phyloP scores from a whole-genome alignment of 2,113 vertebrate genomes.

The Platichthys stellatus region DNA sequence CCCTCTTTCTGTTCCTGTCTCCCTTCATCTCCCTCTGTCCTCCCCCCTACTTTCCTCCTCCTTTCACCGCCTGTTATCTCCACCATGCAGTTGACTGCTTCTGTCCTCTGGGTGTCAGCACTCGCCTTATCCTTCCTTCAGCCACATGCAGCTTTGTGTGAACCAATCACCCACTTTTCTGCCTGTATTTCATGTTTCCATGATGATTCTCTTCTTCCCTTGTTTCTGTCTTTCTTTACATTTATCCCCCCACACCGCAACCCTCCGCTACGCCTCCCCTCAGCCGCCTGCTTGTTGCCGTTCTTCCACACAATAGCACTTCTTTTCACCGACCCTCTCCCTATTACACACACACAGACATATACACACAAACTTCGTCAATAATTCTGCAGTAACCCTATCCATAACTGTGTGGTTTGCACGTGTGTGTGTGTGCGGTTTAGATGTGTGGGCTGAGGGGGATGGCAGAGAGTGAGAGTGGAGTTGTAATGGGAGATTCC shows the following conservation, averaged over 20 bases:
- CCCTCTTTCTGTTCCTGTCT: slow-evolving; percentile 53
- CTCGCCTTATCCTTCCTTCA: slow-evolving; percentile 78
- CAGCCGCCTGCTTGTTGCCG: slow-evolving; percentile 4
- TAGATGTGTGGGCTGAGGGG: neutral
- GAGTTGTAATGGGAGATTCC: slow-evolving; percentile 68
- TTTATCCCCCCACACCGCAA: neutral
- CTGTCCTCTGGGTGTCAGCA: slow-evolving; percentile 86
- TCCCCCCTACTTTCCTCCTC: neutral
- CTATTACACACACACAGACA: neutral
- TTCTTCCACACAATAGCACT: slow-evolving; percentile 17
- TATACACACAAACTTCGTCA: slow-evolving; percentile 7
- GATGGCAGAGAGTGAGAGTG: slow-evolving; percentile 73
- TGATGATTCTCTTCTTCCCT: slow-evolving; percentile 20
- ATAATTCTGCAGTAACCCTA: slow-evolving; percentile 54
- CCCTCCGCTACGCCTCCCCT: neutral
- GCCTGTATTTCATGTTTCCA: slow-evolving; percentile 58
- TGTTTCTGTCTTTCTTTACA: slow-evolving; percentile 23
- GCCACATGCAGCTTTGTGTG: slow-evolving; percentile 35
- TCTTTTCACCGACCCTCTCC: slow-evolving; percentile 21
- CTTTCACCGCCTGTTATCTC: slow-evolving; percentile 69
- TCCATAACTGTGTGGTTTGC: slow-evolving; percentile 1
- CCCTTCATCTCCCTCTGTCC: slow-evolving; percentile 44
- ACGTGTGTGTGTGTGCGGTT: neutral
- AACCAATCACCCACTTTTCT: slow-evolving; percentile 40
- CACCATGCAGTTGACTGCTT: slow-evolving; percentile 76